Conservation (phyloP, 1,140 invertebrate genomes). For the Monomorium pharaonis region DNA sequence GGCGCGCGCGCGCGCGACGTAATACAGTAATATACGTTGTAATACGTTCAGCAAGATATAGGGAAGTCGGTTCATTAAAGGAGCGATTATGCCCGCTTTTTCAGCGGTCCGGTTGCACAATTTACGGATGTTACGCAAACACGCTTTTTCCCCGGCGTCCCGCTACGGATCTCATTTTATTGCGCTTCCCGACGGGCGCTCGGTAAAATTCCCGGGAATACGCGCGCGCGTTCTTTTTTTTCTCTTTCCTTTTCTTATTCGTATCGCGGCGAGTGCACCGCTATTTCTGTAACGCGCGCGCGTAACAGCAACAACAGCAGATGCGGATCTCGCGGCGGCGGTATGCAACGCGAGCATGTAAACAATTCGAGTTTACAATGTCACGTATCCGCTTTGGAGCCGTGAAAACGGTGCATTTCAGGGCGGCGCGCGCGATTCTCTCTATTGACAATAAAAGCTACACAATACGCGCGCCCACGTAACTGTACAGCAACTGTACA, state of each 20-base stretch:
- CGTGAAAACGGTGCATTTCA: slow-evolving; percentile 28
- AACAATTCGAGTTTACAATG: slow-evolving; percentile 45
- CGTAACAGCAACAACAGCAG: slow-evolving; percentile 21
- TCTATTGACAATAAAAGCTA: slow-evolving; percentile 36
- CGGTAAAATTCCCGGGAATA: slow-evolving; percentile 17
- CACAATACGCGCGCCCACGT: slow-evolving; percentile 29
- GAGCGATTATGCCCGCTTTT: neutral
- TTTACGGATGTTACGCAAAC: neutral
- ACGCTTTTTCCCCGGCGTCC: neutral
- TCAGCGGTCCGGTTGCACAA: neutral
- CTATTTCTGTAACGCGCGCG: slow-evolving; percentile 33
- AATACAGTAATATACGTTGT: neutral
- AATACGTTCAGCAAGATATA: neutral
- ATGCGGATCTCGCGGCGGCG: slow-evolving; percentile 1
- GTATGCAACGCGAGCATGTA: slow-evolving; percentile 46
- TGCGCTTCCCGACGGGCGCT: neutral
- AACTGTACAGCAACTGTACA: slow-evolving; percentile 39
- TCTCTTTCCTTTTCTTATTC: too few species aligned
- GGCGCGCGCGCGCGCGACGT: too few species aligned
- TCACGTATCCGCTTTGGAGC: slow-evolving; percentile 30
- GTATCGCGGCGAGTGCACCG: neutral
- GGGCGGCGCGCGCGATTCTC: slow-evolving; percentile 28
- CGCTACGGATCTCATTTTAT: slow-evolving; percentile 13
- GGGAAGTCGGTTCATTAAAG: slow-evolving; percentile 12
- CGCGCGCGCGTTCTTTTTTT: neutral